These are phyloP conservation scores for Didymodactylos carnosus DNA, from an alignment of 2,888 invertebrate genomes.

Conservation along the genomic window DNA sequence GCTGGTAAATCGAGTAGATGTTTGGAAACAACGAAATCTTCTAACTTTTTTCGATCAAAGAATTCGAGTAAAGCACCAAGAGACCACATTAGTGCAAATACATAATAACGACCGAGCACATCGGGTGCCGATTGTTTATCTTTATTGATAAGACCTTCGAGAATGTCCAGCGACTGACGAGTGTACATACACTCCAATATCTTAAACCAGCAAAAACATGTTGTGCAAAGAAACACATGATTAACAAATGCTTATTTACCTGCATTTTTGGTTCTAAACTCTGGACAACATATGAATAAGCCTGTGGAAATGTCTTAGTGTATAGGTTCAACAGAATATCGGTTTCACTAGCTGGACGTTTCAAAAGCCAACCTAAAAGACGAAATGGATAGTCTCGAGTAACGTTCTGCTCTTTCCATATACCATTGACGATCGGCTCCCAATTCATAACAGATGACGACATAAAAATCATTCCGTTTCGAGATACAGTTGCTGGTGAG, in stretches of 20 bases:
- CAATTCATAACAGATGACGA: conserved; percentile 80
- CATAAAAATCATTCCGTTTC: conserved; percentile 52
- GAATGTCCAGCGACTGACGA: conserved; percentile 44
- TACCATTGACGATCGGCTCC: conserved; percentile 70
- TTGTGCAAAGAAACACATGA: background rate
- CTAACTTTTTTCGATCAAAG: conserved; percentile 56
- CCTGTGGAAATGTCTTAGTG: conserved; percentile 49
- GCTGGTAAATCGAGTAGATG: conserved; percentile 24
- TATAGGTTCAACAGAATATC: conserved; percentile 50
- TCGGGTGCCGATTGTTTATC: conserved; percentile 41
- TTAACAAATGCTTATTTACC: conserved; percentile 17
- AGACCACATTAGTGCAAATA: conserved; percentile 73
- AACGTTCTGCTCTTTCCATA: too few species aligned
- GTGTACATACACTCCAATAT: conserved; percentile 76
- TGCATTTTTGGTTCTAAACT: conserved; percentile 57
- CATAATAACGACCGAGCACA: conserved; percentile 60
- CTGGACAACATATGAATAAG: conserved; percentile 65
- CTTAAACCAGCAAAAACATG: conserved; percentile 22
- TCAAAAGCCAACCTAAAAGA: conserved; percentile 36
- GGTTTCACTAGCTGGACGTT: conserved; percentile 7
- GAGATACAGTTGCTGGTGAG: conserved; percentile 35
- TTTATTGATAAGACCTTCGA: conserved; percentile 55
- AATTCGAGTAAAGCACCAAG: conserved; percentile 70
- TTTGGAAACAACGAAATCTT: conserved; percentile 41
- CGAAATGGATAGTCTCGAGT: too few species aligned